Conservation (phyloP, 2,113 vertebrate species). For the Potamarius usumacintae region DNA sequence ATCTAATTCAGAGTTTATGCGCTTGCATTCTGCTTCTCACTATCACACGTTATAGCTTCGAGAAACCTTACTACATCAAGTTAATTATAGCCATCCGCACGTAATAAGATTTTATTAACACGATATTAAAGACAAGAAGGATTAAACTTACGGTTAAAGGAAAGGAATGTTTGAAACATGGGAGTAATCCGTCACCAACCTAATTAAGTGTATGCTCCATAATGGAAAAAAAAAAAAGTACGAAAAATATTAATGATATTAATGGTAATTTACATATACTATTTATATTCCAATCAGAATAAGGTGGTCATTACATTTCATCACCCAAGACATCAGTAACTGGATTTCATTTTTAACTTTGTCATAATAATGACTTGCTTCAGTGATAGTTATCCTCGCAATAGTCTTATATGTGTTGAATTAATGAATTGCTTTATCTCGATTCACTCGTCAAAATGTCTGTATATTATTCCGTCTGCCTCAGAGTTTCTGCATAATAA, state of each 20-base stretch:
- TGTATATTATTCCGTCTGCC: constrained; percentile 51
- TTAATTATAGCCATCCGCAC: background rate
- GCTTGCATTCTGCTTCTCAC: background rate
- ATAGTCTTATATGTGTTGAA: constrained; percentile 24
- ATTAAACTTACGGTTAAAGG: background rate
- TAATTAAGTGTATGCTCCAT: background rate
- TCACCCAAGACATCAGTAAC: constrained; percentile 26
- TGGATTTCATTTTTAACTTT: constrained; percentile 59
- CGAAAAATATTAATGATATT: too few relatives aligned
- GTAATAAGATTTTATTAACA: background rate
- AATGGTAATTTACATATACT: too few relatives aligned
- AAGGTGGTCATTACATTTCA: constrained; percentile 46
- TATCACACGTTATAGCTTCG: background rate
- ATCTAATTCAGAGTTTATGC: background rate
- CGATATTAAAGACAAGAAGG: background rate
- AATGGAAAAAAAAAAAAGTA: background rate
- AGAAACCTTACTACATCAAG: background rate
- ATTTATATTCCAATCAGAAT: constrained; percentile 17
- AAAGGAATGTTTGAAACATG: background rate
- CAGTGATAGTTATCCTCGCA: constrained; percentile 25
- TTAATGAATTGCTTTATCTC: constrained; percentile 59
- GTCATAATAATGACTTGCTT: constrained; percentile 52
- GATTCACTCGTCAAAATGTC: constrained; percentile 55
- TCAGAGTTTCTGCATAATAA: constrained; percentile 52
- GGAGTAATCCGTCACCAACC: background rate